Conservation (phyloP, 1,140 invertebrate genomes). For the Eupristina koningsbergeri region DNA sequence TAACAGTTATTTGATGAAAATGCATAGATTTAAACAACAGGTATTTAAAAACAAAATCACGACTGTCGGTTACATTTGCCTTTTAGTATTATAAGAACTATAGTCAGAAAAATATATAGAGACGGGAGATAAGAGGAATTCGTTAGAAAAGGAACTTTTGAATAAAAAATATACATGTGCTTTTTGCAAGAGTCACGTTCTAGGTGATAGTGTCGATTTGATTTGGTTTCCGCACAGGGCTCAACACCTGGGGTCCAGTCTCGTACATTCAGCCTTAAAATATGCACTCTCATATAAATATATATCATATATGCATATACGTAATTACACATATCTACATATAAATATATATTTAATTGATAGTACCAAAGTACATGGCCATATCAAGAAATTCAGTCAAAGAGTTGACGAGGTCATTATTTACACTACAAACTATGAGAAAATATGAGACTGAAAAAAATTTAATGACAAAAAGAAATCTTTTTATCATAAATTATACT, state of each 20-base stretch:
- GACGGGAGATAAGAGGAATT: too few relatives aligned
- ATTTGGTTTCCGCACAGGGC: conserved; percentile 75
- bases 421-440: neutral
- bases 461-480: neutral
- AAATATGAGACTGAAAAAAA: neutral
- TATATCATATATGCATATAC: neutral
- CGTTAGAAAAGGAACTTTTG: neutral
- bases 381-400: neutral
- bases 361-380: neutral
- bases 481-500: neutral
- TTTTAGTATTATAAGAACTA: neutral
- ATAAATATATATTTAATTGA: too few relatives aligned
- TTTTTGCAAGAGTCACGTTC: conserved; percentile 71
- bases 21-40: too few relatives aligned
- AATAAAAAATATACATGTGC: conserved; percentile 42
- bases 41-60: too few relatives aligned
- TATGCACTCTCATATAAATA: neutral
- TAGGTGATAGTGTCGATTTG: conserved; percentile 74
- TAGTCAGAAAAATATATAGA: conserved; percentile 10
- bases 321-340: neutral
- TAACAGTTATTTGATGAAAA: too few relatives aligned
- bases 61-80: conserved; percentile 19
- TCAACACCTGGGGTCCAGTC: conserved; percentile 75
- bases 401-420: neutral
- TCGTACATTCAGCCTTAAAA: conserved; percentile 71